Percentiles rank a stretch among this genome's conserved stretches.
Evolutionary conservation across 2,888 invertebrate species (phyloP).

Genomic region (Pseudoips prasinana): DNA sequence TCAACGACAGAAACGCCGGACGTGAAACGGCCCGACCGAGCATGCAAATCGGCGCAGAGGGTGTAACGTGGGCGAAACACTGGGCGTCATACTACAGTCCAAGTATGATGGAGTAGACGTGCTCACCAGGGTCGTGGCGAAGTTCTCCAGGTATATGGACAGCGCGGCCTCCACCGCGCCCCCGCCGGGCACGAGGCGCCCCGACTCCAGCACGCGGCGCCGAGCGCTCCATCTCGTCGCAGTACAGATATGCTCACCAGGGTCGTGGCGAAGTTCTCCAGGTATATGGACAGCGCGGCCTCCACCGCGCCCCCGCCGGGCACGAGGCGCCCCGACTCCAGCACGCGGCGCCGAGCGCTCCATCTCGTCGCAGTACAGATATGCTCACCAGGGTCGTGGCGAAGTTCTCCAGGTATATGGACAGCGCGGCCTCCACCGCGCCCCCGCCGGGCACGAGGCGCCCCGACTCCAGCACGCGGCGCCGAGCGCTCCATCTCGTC

Average conservation of each 20-base stretch:
- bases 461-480: conserved; percentile 97
- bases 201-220: conserved; percentile 98
- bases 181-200: conserved; percentile 96
- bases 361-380: conserved; percentile 84
- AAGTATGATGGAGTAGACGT: too few species aligned
- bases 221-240: conserved; percentile 99
- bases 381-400: conserved; percentile 96
- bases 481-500: conserved; percentile 99
- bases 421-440: conserved; percentile 97
- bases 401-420: conserved; percentile 99
- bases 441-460: conserved; percentile 98
- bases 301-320: neutral
- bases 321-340: too few species aligned
- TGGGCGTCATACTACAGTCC: too few species aligned
- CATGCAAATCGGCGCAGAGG: too few species aligned
- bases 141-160: conserved; percentile 99
- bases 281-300: too few species aligned
- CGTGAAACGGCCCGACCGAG: too few species aligned
- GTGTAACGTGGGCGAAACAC: too few species aligned
- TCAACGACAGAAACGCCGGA: neutral
- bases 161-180: conserved; percentile 98
- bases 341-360: too few species aligned
- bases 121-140: conserved; percentile 97
- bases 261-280: conserved; percentile 94
- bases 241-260: conserved; percentile 93